Conservation (phyloP, 2,797 vertebrate genomes). For the Aeoliscus strigatus region DNA sequence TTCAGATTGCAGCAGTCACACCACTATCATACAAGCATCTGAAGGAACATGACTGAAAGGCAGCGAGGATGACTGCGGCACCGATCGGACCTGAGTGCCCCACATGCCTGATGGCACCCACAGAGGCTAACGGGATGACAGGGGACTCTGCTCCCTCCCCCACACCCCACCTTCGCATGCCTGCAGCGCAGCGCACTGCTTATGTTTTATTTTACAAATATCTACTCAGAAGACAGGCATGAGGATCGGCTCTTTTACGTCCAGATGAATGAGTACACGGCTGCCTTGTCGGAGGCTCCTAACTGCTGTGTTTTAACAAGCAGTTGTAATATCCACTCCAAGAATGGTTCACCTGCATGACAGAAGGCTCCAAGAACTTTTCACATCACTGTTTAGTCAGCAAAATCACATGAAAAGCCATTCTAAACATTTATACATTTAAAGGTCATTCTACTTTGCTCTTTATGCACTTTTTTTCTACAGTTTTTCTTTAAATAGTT, state of each 20-base stretch:
- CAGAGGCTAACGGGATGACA: slow-evolving; percentile 7
- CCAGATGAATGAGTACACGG: slow-evolving; percentile 53
- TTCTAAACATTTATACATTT: neutral
- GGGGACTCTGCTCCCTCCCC: slow-evolving; percentile 15
- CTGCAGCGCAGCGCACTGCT: slow-evolving; percentile 51
- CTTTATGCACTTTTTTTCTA: slow-evolving; percentile 22
- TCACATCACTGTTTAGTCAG: slow-evolving; percentile 40
- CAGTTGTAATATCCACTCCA: slow-evolving; percentile 47
- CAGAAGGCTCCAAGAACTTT: slow-evolving; percentile 34
- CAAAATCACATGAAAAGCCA: slow-evolving; percentile 1
- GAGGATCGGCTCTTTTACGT: slow-evolving; percentile 43
- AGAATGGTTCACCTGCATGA: slow-evolving; percentile 66
- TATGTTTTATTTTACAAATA: slow-evolving; percentile 41
- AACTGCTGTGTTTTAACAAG: slow-evolving; percentile 59
- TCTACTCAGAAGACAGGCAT: slow-evolving; percentile 51
- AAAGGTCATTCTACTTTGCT: slow-evolving; percentile 18
- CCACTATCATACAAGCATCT: slow-evolving; percentile 76
- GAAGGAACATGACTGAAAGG: slow-evolving; percentile 54
- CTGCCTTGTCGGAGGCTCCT: slow-evolving; percentile 56
- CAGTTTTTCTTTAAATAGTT: slow-evolving; percentile 10
- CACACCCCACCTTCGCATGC: slow-evolving; percentile 41
- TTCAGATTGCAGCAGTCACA: slow-evolving; percentile 66
- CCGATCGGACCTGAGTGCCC: slow-evolving; percentile 23
- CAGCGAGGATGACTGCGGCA: slow-evolving; percentile 20
- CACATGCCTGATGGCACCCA: slow-evolving; percentile 45